Evolutionary conservation across 2,888 invertebrate genomes (phyloP).

Genomic region (Vandiemenella viatica): DNA sequence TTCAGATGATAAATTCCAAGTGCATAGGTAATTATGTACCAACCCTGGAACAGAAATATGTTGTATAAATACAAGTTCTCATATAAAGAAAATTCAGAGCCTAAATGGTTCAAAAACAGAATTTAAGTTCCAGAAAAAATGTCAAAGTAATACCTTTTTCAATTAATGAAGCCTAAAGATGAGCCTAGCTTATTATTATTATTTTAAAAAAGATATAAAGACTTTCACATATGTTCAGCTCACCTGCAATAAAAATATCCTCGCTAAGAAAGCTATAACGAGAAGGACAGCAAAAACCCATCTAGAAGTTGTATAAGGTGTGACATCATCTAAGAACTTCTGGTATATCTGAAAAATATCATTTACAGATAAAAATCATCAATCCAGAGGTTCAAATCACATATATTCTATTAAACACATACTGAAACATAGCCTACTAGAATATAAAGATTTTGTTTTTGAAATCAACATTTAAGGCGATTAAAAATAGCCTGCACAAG

Average conservation of each 20-base stretch:
- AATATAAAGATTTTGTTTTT: no score
- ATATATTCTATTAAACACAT: not conserved
- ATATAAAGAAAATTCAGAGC: slow-evolving; percentile 9
- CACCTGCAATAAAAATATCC: slow-evolving; percentile 71
- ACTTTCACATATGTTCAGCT: no score
- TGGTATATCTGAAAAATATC: slow-evolving; percentile 50
- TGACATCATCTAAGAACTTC: slow-evolving; percentile 72
- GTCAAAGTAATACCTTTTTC: no score
- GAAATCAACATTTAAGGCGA: no score
- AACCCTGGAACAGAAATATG: slow-evolving; percentile 67
- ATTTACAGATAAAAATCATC: slow-evolving; percentile 4
- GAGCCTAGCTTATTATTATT: no score
- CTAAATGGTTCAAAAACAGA: slow-evolving; percentile 13
- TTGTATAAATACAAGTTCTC: slow-evolving; percentile 8
- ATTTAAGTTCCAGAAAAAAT: slow-evolving; percentile 2
- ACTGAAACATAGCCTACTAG: not conserved
- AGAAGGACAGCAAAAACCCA: slow-evolving; percentile 62
- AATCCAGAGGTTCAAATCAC: slow-evolving; percentile 4
- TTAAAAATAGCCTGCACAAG: no score
- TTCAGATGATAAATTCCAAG: slow-evolving; percentile 98
- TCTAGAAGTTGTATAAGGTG: slow-evolving; percentile 63
- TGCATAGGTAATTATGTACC: slow-evolving; percentile 99
- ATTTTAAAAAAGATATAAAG: no score
- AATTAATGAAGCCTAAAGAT: no score
- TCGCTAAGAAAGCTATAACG: slow-evolving; percentile 56